Base-by-base conservation (phyloP, 2,888 invertebrate species). In the Boloria euphrosyne region DNA sequence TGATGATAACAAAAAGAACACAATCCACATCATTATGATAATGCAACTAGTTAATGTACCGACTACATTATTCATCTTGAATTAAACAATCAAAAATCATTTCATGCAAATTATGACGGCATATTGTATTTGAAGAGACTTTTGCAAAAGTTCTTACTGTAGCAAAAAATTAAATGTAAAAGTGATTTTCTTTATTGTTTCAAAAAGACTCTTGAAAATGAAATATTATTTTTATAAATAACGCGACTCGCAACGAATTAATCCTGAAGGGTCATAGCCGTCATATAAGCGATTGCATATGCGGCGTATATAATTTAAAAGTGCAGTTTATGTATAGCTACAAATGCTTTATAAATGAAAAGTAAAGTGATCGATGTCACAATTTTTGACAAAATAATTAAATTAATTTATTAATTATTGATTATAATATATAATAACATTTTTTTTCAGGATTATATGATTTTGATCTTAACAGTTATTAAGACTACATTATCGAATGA, bases 141-240 rank as follows among this genome's bases (percentile, higher is more conserved):
- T n/a, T 55, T 63, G 57, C 57, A 22, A 49, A 59, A 59, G 31
- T 31, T 59, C 49, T 59, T 59, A 7, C 47, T 17, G 59, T 31
- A 47, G 59, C 47, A 59, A 50, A 59, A 38, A 50, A 59, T 59
- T 59, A 59, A 59, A 59, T 59, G 59, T 59, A 64, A 64, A 51
- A 57, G 63, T 64, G 51, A 51, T 57, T 57, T 64, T 57, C 50
- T 51, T 64, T 64, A 64, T 57, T 55, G 63, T 57, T 64, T 64
- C 10, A 46, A 52, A 46, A 50, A 59, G 59, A 59, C 49, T 50
- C 59, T 59, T 59, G 59, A 50, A 59, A 59, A 59, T 59, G 49
- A 59, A 59, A 59, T 59, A 59, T 49, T 50, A 50, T 59, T 59
- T 59, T 59, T 59, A 59, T 59, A 59, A 59, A 59, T 59, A 59